Evolutionary conservation across 37 sponge, comb jelly and placozoan genomes (phyloP).

Genomic region (Axinella damicornis): DNA sequence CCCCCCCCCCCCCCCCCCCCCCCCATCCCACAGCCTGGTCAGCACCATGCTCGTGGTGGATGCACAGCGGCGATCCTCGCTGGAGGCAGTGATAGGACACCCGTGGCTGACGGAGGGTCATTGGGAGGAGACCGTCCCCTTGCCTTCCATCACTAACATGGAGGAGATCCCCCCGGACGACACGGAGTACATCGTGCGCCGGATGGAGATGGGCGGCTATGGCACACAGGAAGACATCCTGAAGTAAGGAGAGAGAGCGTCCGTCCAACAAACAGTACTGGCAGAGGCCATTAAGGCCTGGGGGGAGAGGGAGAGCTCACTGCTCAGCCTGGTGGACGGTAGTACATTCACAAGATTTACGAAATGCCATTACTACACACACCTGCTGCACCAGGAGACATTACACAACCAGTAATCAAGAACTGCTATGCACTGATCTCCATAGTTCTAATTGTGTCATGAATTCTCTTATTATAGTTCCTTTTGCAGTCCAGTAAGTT

Average conservation of each 20-base stretch:
- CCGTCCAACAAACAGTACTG: no score
- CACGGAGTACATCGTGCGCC: conserved; percentile 56
- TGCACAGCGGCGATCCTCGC: conserved; percentile 50
- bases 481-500: no score
- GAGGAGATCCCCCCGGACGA: conserved; percentile 73
- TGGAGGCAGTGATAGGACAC: conserved; percentile 67
- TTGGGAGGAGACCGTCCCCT: conserved; percentile 16
- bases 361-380: no score
- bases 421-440: no score
- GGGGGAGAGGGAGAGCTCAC: no score
- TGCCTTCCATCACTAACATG: conserved; percentile 43
- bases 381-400: no score
- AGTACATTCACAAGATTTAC: no score
- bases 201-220: conserved; percentile 84
- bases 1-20: neutral
- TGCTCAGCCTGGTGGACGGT: no score
- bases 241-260: conserved; percentile 42
- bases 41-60: conserved; percentile 77
- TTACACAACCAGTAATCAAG: no score
- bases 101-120: conserved; percentile 60
- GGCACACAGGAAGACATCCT: conserved; percentile 73
- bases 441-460: no score
- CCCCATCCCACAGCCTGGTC: conserved; percentile 51
- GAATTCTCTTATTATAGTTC: no score
- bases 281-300: no score